Conservation (phyloP, 2,113 vertebrate species). For the Ariopsis seemanni region DNA sequence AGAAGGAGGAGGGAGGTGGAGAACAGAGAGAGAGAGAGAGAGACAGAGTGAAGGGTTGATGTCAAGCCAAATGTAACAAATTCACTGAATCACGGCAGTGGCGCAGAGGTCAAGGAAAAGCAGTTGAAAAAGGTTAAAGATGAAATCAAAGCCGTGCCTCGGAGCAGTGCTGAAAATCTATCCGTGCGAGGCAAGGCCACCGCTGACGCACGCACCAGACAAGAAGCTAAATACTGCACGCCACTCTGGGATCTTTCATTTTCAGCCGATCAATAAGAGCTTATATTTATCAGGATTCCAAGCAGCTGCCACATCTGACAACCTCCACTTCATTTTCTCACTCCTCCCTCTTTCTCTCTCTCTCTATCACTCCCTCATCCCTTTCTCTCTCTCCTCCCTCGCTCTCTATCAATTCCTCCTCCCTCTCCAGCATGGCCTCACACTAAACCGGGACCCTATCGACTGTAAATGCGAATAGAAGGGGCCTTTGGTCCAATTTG, state of each 20-base stretch:
- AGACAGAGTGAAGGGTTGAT: slow-evolving; percentile 53
- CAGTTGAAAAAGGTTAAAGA: slow-evolving; percentile 95
- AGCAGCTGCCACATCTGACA: slow-evolving; percentile 99
- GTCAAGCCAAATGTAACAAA: slow-evolving; percentile 88
- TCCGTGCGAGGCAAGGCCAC: slow-evolving; percentile 90
- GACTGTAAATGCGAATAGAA: slow-evolving; percentile 72
- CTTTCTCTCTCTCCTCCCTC: not conserved
- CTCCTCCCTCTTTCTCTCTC: slow-evolving; percentile 66
- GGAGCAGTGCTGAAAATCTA: slow-evolving; percentile 91
- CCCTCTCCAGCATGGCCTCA: slow-evolving; percentile 58
- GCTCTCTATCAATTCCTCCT: slow-evolving; percentile 49
- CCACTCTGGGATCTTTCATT: slow-evolving; percentile 98
- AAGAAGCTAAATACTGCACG: slow-evolving; percentile 98
- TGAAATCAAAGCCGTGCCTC: slow-evolving; percentile 88
- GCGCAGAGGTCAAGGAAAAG: slow-evolving; percentile 95
- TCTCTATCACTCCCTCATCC: slow-evolving; percentile 6
- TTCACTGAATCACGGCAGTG: slow-evolving; percentile 81
- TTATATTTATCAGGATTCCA: slow-evolving; percentile 99
- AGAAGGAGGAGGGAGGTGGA: slow-evolving; percentile 43
- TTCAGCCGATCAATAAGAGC: slow-evolving; percentile 99
- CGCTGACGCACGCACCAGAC: slow-evolving; percentile 87
- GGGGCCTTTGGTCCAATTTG: slow-evolving; percentile 75
- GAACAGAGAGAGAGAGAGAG: slow-evolving; percentile 51
- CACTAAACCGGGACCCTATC: slow-evolving; percentile 81
- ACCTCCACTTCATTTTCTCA: slow-evolving; percentile 96